phyloP scores from a whole-genome alignment of 2,113 vertebrate species.

The Pionites leucogaster region DNA sequence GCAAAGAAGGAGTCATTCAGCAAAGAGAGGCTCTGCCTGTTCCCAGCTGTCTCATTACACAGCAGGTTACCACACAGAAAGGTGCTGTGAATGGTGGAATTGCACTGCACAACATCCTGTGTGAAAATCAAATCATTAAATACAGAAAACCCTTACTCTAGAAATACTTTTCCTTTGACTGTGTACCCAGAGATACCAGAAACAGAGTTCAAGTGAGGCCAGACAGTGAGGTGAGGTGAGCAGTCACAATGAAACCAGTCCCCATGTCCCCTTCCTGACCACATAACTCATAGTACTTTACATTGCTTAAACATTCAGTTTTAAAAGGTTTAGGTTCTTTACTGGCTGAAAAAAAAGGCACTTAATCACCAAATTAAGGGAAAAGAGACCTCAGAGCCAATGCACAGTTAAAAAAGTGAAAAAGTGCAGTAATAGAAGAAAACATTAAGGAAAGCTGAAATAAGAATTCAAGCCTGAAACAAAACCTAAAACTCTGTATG shows the following conservation, averaged over 20 bases:
- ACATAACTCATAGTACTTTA: not conserved
- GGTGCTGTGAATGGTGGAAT: not conserved
- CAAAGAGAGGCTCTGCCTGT: not conserved
- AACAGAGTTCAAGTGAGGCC: not conserved
- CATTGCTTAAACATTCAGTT: not conserved
- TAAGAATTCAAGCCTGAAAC: not conserved
- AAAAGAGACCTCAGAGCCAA: not conserved
- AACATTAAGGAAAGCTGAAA: not conserved
- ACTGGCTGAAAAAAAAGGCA: not conserved
- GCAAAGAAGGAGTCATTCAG: not conserved
- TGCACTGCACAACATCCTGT: accelerated
- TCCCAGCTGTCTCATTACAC: not conserved
- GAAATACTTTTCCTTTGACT: not conserved
- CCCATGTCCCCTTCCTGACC: accelerated
- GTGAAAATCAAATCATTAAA: not conserved
- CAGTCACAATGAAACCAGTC: not conserved
- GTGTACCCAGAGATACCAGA: not conserved
- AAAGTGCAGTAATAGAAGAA: not conserved
- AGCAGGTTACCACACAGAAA: not conserved
- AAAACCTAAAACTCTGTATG: not conserved
- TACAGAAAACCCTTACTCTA: not conserved
- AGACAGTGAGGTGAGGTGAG: not conserved
- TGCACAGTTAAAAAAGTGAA: not conserved
- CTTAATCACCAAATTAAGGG: not conserved
- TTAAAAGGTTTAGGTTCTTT: not conserved